phyloP scores from a whole-genome alignment of 2,797 vertebrate genomes.

The Coilia nasus region DNA sequence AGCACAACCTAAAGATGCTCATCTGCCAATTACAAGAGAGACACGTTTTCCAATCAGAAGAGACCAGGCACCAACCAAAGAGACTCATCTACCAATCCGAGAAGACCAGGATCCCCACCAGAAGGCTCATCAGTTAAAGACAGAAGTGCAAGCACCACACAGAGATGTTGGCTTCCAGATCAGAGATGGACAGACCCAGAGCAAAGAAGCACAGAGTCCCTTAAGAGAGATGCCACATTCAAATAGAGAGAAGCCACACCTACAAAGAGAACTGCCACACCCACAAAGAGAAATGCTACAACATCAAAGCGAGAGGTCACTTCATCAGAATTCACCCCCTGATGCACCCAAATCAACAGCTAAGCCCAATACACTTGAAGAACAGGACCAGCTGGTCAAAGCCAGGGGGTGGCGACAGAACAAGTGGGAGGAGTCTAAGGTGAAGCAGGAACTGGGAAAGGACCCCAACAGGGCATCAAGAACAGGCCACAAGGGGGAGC shows the following conservation, averaged over 20 bases:
- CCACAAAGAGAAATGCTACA: no score
- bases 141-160: no score
- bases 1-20: not conserved
- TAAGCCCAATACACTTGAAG: not conserved
- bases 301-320: no score
- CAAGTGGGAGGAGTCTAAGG: not conserved
- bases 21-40: not conserved
- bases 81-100: not conserved
- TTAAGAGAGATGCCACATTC: not conserved
- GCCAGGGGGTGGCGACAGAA: not conserved
- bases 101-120: not conserved
- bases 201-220: not conserved
- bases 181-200: not conserved
- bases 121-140: not conserved
- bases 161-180: not conserved
- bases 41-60: not conserved
- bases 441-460: not conserved
- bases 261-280: no score
- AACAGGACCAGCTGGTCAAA: not conserved
- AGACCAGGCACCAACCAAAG: not conserved
- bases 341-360: not conserved
- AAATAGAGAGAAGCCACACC: no score
- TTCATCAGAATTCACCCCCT: not conserved
- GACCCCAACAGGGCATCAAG: not conserved
- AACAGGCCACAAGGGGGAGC: not conserved